A percentile compares a stretch with the other conserved stretches of the same genome.
Evolutionary conservation across 2,888 invertebrate species (phyloP).

Genomic region (Orthosia gothica): DNA sequence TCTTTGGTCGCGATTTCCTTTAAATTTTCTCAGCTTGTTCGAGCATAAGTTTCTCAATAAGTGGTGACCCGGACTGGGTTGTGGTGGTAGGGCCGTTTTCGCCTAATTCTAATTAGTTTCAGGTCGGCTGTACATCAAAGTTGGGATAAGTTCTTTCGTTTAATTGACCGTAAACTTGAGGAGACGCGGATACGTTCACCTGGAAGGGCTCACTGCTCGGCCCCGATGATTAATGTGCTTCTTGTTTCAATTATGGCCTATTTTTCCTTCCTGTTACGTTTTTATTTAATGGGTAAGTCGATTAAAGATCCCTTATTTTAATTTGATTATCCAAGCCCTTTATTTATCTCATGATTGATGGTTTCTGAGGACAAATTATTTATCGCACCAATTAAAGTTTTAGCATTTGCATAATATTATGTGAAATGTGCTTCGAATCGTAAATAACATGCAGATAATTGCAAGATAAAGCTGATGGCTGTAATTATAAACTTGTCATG

Average conservation of each 20-base stretch:
- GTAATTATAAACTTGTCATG: conserved; percentile 39
- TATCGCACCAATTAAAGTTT: conserved; percentile 15
- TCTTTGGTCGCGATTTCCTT: conserved; percentile 58
- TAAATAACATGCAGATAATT: conserved; percentile 39
- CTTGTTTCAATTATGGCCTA: conserved; percentile 50
- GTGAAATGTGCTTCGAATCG: conserved; percentile 29
- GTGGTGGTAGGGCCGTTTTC: conserved; percentile 76
- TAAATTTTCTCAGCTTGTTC: conserved; percentile 69
- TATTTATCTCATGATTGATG: conserved; percentile 4
- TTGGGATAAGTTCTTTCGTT: conserved; percentile 85
- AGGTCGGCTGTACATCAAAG: conserved; percentile 86
- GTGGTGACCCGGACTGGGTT: conserved; percentile 67
- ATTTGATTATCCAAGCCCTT: background rate
- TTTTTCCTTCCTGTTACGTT: conserved; percentile 20
- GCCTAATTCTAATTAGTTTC: conserved; percentile 88
- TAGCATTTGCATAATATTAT: conserved; percentile 1
- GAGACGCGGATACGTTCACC: conserved; percentile 76
- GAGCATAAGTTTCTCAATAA: conserved; percentile 74
- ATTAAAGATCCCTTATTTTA: conserved; percentile 10
- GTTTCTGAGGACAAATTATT: background rate
- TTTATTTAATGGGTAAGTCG: background rate
- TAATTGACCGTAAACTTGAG: conserved; percentile 86
- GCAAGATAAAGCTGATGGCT: conserved; percentile 20
- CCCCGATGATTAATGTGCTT: conserved; percentile 69
- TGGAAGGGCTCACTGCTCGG: conserved; percentile 71